phyloP scores from a whole-genome alignment of 2,888 invertebrate genomes.

The Nymphalis c-album region DNA sequence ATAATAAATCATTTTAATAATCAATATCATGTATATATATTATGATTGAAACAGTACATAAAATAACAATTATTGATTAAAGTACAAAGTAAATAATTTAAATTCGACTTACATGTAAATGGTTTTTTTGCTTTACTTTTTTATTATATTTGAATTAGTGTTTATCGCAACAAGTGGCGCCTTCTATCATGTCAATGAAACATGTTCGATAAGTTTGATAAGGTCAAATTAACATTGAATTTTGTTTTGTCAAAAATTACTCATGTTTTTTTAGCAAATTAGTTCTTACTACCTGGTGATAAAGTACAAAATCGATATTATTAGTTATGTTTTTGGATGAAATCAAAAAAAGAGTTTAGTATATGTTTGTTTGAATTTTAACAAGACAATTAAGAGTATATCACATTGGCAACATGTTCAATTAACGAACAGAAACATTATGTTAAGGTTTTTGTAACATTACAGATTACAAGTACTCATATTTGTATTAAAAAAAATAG shows the following conservation, averaged over 20 bases:
- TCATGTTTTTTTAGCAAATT: not conserved
- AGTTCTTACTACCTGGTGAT: not conserved
- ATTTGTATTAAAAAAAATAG: not conserved
- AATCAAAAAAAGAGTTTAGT: not conserved
- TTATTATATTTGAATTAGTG: not conserved
- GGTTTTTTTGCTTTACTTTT: not conserved
- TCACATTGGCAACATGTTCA: constrained; percentile 16
- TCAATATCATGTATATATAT: no score
- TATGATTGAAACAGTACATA: no score
- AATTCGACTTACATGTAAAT: not conserved
- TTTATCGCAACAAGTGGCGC: not conserved
- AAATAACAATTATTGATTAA: not conserved
- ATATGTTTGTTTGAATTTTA: not conserved
- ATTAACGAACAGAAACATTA: constrained; percentile 22
- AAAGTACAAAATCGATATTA: not conserved
- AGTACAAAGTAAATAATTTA: not conserved
- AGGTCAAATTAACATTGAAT: constrained; percentile 43
- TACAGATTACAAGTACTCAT: not conserved
- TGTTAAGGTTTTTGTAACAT: not conserved
- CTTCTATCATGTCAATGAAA: constrained; percentile 32
- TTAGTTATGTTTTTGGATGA: not conserved
- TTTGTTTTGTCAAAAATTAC: constrained; percentile 20
- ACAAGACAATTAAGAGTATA: constrained; percentile 7
- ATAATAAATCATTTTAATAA: no score
- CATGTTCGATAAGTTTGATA: constrained; percentile 45